Conservation (phyloP, 2,797 vertebrate genomes). For the Masticophis lateralis region DNA sequence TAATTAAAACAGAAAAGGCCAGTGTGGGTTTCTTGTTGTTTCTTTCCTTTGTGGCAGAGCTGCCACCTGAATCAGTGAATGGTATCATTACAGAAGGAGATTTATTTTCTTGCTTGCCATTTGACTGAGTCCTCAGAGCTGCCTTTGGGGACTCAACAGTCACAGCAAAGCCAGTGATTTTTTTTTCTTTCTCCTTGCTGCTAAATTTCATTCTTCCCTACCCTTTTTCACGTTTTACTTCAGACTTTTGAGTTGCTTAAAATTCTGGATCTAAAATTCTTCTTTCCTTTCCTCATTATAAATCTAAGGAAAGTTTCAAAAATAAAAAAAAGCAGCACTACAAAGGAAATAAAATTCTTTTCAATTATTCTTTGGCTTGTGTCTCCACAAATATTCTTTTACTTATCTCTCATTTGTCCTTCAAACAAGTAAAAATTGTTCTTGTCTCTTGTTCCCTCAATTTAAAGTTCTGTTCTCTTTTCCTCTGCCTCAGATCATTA, state of each 20-base stretch:
- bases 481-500: conserved; percentile 63
- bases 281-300: conserved; percentile 61
- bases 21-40: not conserved
- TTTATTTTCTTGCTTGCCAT: conserved; percentile 16
- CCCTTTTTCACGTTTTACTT: conserved; percentile 28
- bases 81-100: not conserved
- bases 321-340: conserved; percentile 56
- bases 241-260: conserved; percentile 57
- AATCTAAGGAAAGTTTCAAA: conserved; percentile 63
- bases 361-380: conserved; percentile 56
- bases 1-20: not conserved
- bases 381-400: conserved; percentile 48
- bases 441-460: conserved; percentile 45
- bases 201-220: not conserved
- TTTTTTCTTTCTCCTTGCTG: conserved; percentile 30
- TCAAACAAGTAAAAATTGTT: conserved; percentile 45
- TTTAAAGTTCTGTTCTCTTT: conserved; percentile 62
- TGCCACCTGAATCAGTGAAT: conserved; percentile 1
- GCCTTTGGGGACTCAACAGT: not conserved
- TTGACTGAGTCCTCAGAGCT: not conserved
- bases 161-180: conserved; percentile 47
- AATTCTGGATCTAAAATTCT: conserved; percentile 49
- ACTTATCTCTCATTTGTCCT: conserved; percentile 54
- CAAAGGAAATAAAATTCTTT: conserved; percentile 62
- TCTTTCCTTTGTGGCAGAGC: conserved; percentile 31